Evolutionary conservation across 2,113 vertebrate genomes (phyloP).

Genomic region (Herpailurus yagouaroundi): DNA sequence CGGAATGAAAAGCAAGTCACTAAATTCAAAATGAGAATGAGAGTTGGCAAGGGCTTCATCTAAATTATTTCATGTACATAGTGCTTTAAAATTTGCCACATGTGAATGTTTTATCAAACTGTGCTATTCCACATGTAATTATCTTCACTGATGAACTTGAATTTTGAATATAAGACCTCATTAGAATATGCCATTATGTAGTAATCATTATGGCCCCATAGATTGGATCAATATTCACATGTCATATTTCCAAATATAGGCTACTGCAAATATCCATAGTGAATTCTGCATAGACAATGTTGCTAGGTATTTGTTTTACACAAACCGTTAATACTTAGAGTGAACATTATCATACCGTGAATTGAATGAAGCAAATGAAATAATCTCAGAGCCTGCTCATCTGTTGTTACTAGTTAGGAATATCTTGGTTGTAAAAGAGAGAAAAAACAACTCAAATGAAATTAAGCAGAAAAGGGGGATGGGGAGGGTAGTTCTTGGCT

Average conservation of each 20-base stretch:
- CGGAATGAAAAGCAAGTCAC: background rate
- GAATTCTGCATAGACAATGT: background rate
- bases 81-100: background rate
- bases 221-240: background rate
- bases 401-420: background rate
- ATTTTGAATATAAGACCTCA: background rate
- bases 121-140: background rate
- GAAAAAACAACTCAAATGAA: background rate
- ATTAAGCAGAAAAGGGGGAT: background rate
- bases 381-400: background rate
- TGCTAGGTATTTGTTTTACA: background rate
- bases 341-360: slow-evolving; percentile 1
- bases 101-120: background rate
- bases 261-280: background rate
- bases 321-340: background rate
- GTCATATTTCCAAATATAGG: background rate
- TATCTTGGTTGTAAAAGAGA: background rate
- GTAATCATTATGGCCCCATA: background rate
- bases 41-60: background rate
- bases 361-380: slow-evolving; percentile 18
- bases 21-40: background rate
- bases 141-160: background rate
- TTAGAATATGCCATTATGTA: background rate
- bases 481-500: background rate
- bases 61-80: background rate